Base-by-base conservation (phyloP, 2,888 invertebrate genomes). In the Troglohyphantes excavatus region DNA sequence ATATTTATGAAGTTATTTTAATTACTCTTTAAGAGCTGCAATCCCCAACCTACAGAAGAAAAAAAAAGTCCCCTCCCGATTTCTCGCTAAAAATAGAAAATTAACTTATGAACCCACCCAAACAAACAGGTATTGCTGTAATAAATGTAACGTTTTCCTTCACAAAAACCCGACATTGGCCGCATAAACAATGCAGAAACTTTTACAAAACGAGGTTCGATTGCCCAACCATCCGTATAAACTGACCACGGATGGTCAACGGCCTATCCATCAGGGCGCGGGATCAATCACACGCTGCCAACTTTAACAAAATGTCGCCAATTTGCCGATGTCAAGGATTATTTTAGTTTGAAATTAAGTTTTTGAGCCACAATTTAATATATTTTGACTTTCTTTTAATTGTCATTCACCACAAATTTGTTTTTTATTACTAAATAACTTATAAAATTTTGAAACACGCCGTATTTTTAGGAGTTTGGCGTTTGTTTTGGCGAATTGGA, bases 171-270 rank as follows among this genome's bases (percentile, higher is more conserved):
- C 2, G 53, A 53, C 53, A 53, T 53, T 13, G 53, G 53, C 2
- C n/a, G n/a, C n/a, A 13, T 0, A 53, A 53, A 53, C 53, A 53
- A 53, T 53, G 39, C 3, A 13, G n/a, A 53, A 53, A n/a, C 53
- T 9, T 11, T 0, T 2, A 46, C 6, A n/a, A 26, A 79, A 43
- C 1, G 53, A 9, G n/a, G 13, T 53, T 13, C 53, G n/a, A 7
- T 53, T n/a, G 68, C 33, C 29, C 26, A 53, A 27, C 67, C 46
- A 53, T 68, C 53, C 79, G 68, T 81, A 53, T 46, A 81, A 53
- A 53, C 17, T 53, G 68, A 67, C 79, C 67, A 67, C 67, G 68
- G 46, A 79, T 53, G 68, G 68, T 61, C 78, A 78, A 65, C 65
- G 65, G 27, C 78, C 78, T 17, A 61, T 61, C 76, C 23, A 33